Conservation (phyloP, 2,797 vertebrate genomes). For the Poliocrania exsul region DNA sequence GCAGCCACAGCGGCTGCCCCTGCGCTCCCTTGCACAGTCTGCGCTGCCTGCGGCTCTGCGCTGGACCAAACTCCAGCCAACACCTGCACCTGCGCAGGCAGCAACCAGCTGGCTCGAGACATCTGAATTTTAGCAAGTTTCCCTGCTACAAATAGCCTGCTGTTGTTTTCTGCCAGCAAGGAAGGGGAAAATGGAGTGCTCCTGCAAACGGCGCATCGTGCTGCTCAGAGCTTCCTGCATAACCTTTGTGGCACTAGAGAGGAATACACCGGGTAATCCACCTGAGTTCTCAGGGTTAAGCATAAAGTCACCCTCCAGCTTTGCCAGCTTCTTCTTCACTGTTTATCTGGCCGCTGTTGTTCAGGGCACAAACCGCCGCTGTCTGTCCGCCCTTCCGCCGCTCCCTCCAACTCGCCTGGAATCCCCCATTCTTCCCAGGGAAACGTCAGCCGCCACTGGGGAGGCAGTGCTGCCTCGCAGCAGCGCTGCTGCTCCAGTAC, state of each 20-base stretch:
- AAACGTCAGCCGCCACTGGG: accelerated
- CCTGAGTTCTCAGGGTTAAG: neutral
- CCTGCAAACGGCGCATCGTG: accelerated
- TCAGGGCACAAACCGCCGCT: accelerated
- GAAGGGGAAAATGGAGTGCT: neutral
- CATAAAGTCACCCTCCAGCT: neutral
- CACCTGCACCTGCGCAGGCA: neutral
- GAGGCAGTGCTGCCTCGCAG: neutral
- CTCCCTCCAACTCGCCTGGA: neutral
- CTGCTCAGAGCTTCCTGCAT: neutral
- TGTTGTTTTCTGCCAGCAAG: neutral
- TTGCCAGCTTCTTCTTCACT: neutral
- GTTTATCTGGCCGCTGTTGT: neutral
- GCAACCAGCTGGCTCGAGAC: neutral
- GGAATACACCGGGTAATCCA: neutral
- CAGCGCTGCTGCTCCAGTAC: neutral
- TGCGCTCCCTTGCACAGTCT: accelerated
- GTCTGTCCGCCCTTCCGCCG: neutral
- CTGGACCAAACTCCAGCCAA: neutral
- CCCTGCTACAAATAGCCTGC: neutral
- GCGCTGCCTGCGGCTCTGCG: accelerated
- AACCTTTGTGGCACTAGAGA: neutral
- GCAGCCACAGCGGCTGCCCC: neutral
- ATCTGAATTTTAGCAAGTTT: neutral
- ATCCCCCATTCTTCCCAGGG: neutral